phyloP scores from a whole-genome alignment of 2,113 vertebrate species.

The Callorhinus ursinus region DNA sequence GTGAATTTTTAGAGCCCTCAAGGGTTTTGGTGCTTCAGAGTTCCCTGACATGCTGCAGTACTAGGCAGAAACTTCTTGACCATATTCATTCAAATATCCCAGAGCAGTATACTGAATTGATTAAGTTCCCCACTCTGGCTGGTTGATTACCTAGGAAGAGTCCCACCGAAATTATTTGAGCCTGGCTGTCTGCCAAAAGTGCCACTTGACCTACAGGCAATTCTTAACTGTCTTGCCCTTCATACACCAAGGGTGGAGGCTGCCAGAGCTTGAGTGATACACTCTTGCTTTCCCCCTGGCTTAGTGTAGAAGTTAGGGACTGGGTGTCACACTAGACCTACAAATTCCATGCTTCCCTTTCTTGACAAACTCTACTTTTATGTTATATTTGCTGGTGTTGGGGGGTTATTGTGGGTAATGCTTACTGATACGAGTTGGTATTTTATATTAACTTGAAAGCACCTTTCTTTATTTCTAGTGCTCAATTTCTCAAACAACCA shows the following conservation, averaged over 20 bases:
- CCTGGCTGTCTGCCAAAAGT: not conserved
- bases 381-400: not conserved
- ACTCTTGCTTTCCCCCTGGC: not conserved
- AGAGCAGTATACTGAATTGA: not conserved
- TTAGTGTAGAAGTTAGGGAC: accelerated
- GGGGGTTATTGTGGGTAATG: accelerated
- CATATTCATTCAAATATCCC: not conserved
- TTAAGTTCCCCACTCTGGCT: accelerated
- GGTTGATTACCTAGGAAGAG: not conserved
- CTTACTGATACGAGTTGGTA: not conserved
- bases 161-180: not conserved
- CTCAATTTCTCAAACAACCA: not conserved
- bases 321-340: too few relatives aligned
- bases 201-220: not conserved
- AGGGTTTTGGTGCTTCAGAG: not conserved
- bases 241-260: not conserved
- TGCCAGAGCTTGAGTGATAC: accelerated
- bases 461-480: not conserved
- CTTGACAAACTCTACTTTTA: not conserved
- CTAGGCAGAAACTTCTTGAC: not conserved
- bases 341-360: not conserved
- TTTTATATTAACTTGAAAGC: not conserved
- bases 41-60: not conserved
- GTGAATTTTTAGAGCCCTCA: not conserved
- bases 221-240: not conserved